phyloP scores from a whole-genome alignment of 2,113 vertebrate genomes.

The Notechis scutatus region DNA sequence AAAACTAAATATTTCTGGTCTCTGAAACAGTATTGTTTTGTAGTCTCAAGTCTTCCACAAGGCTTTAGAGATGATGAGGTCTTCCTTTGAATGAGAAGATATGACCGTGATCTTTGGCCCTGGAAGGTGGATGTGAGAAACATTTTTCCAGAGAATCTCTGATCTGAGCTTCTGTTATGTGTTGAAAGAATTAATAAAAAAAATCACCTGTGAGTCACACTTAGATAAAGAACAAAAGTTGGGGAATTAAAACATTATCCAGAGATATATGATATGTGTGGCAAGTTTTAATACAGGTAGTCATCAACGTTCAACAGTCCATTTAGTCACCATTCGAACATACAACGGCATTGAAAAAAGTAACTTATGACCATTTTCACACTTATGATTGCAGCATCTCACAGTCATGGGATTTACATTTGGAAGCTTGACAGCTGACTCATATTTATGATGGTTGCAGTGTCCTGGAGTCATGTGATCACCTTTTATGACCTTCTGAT shows the following conservation, averaged over 20 bases:
- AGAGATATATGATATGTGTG: neutral
- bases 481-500: neutral
- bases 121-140: neutral
- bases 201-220: neutral
- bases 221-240: neutral
- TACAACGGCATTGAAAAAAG: neutral
- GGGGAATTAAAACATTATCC: neutral
- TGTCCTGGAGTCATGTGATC: neutral
- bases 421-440: neutral
- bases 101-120: neutral
- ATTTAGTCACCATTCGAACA: neutral
- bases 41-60: neutral
- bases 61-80: neutral
- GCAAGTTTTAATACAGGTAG: neutral
- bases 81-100: neutral
- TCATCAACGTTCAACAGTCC: neutral
- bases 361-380: neutral
- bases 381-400: neutral
- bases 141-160: neutral
- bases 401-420: neutral
- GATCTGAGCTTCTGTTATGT: neutral
- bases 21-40: neutral
- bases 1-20: neutral
- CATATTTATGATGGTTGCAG: neutral
- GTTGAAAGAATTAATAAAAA: neutral